Evolutionary conservation across 2,888 invertebrate species (phyloP), one percentile per base, ranked within the genome.

Genomic region (Watsonalla binaria): DNA sequence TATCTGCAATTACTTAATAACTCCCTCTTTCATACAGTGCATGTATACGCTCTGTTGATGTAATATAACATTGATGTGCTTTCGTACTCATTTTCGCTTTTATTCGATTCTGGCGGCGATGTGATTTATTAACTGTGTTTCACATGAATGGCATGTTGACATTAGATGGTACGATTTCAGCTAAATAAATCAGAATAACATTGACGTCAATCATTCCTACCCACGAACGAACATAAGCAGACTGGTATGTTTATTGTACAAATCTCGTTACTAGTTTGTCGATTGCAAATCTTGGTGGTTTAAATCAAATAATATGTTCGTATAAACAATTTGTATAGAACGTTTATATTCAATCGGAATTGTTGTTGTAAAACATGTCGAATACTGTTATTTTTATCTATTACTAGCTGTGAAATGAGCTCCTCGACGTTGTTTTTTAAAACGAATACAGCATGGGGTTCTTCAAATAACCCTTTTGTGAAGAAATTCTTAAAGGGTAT

Each of bases 161-260:
- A 57, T 52, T 51, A 55, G 54, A 58, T 39, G 13, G 57, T 33
- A 61, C 59, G 52, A 51, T 54, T 60, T 46, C 13, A 58, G 50
- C 54, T 59, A 47, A 57, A 55, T 59, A 47, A 57, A 55, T 55
- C 47, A 48, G 55, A 56, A 45, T 54, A 58, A 49, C 54, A 37
- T 54, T 71, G 72, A 68, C 68, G 71, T 72, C 70, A 70, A 61
- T 58, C 54, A 58, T 62, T 57, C 57, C 65, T 59, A 51, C 67
- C 66, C 68, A 72, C 67, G 62, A 35, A 9, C 35, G 6, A 48
- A 6, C 48, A 37, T 49, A 15, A 49, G 39, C 37, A 49, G 49
- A 14, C 11, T 42, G 15, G 37, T 49, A 14, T 37, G 37, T n/a
- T 49, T 37, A 15, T 35, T 37, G 14, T 37, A 37, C 37, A 48